phyloP scores from a whole-genome alignment of 1,140 invertebrate species.

The Panagrolaimus sp. region DNA sequence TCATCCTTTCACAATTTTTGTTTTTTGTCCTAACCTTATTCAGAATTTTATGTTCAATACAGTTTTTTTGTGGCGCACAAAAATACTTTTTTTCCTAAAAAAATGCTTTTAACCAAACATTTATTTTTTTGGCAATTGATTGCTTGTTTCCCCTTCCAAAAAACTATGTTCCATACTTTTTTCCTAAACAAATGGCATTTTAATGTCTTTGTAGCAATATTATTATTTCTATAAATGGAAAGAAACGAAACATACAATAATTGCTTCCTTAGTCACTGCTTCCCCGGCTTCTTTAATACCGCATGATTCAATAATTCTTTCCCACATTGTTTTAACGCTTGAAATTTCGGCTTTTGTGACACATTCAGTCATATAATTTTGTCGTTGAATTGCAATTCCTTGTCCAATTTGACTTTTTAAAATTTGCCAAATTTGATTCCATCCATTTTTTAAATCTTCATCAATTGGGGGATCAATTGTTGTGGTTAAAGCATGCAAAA shows the following conservation, averaged over 20 bases:
- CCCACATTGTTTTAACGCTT: conserved; percentile 43
- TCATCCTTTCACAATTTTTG: too few species aligned
- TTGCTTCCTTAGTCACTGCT: conserved; percentile 10
- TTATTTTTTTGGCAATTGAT: too few species aligned
- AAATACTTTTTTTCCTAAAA: too few species aligned
- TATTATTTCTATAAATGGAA: too few species aligned
- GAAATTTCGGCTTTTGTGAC: conserved; percentile 52
- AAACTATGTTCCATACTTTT: too few species aligned
- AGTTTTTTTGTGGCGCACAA: too few species aligned
- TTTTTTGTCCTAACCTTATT: too few species aligned
- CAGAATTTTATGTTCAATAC: too few species aligned
- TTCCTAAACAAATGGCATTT: too few species aligned
- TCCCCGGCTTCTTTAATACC: conserved; percentile 34
- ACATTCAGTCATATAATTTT: conserved; percentile 49
- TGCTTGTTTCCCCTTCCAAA: too few species aligned
- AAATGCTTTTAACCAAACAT: too few species aligned
- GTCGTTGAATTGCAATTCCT: conserved; percentile 50
- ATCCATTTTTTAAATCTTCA: conserved; percentile 43
- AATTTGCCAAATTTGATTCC: conserved; percentile 43
- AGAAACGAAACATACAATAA: not conserved
- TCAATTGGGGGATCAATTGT: conserved; percentile 39
- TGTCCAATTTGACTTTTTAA: conserved; percentile 45
- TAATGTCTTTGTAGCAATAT: too few species aligned
- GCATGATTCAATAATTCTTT: conserved; percentile 33
- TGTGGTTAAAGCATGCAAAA: conserved; percentile 44